Base-by-base conservation (phyloP, 2,888 invertebrate genomes). In the Idaea dimidiata region DNA sequence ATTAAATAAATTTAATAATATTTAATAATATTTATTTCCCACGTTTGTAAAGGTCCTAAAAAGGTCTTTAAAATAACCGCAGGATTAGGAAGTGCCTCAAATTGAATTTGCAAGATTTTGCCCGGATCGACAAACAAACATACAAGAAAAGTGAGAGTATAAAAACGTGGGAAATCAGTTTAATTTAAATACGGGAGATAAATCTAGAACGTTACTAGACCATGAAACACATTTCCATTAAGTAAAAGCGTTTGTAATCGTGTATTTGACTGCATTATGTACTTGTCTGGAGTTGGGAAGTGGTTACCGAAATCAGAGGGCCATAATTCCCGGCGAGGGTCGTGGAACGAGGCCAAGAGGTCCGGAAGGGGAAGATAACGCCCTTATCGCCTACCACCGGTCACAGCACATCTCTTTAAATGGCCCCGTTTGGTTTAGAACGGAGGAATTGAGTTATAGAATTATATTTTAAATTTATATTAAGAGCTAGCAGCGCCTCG, bases 321-420 rank as follows among this genome's bases (percentile, higher is more conserved):
- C 43, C 14, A 43, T 43, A 43, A 43, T 43, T 43, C 43, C 43
- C 43, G 14, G 43, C 43, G 8, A 43, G 10, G 43, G 14, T 43
- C 69, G 73, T 77, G 78, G 80, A 72, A 66, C 69, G 61, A 17
- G 61, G 80, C 80, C 80, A 79, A 73, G 68, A 70, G 69, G 73
- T 76, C 73, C 70, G 75, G 73, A 66, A 68, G 71, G 69, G 61
- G 31, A 65, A 75, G 80, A 81, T 81, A 81, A 71, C 75, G 67
- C 70, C 68, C 62, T 43, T 77, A 79, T 79, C 79, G 74, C 56
- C 67, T 68, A 67, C 69, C 67, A 62, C 66, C 65, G 63, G 69
- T 65, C 68, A 63, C 66, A 60, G 68, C 66, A 18, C 59, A 66
- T 65, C 65, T 65, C 59, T 60, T 57, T 17, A 60, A 59, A 31